These are phyloP conservation scores for Montipora foliosa DNA, from an alignment of 64 coral and sea anemone species.

Conservation along the genomic window DNA sequence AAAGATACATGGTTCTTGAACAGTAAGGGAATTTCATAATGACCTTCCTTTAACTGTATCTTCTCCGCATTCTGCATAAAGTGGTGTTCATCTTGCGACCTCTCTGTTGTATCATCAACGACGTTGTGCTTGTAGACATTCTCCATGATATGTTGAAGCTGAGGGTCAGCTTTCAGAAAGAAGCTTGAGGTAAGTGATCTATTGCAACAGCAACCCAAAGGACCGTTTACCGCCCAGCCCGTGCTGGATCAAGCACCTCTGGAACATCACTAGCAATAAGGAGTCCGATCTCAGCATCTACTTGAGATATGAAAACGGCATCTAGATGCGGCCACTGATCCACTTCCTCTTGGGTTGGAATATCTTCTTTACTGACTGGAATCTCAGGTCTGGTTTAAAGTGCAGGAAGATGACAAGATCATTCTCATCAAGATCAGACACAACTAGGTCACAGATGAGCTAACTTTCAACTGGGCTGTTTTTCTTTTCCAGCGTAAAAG, in stretches of 20 bases:
- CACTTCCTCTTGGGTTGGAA: too few species aligned
- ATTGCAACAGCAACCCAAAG: neutral
- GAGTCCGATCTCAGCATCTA: too few species aligned
- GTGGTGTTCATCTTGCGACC: neutral
- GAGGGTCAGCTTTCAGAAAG: neutral
- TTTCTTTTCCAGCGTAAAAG: neutral
- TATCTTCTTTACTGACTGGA: too few species aligned
- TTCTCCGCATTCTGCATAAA: constrained; percentile 2
- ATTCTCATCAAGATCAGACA: too few species aligned
- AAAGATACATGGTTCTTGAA: neutral
- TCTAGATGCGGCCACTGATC: neutral
- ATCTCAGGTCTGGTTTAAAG: too few species aligned
- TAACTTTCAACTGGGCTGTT: too few species aligned
- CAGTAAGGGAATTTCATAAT: constrained; percentile 14
- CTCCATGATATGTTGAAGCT: neutral
- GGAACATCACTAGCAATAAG: too few species aligned
- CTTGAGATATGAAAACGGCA: too few species aligned
- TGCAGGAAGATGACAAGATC: neutral
- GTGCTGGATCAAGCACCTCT: neutral
- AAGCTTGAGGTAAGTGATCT: neutral
- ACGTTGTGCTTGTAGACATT: neutral
- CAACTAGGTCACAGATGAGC: neutral
- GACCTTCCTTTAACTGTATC: neutral
- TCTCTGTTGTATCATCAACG: neutral
- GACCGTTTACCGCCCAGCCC: neutral